Base-by-base conservation (phyloP, 2,888 invertebrate genomes). In the Cerastis rubricosa region DNA sequence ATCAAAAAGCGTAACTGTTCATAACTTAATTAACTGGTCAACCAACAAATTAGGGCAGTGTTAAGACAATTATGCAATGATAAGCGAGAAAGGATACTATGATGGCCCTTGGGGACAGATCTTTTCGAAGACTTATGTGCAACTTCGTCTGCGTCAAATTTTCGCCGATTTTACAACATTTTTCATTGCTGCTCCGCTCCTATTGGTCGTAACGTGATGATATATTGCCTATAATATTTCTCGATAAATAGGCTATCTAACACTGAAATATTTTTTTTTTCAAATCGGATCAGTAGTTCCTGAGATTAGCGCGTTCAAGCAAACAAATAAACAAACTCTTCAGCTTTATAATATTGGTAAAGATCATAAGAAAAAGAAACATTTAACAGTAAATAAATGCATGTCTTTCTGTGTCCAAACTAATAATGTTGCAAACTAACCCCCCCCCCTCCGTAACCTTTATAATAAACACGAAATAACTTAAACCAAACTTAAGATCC, bases 11-110 rank as follows among this genome's bases (percentile, higher is more conserved):
- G 51, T 74, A 71, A 72, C 45, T 35, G 51, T 72, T 66, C 11
- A 29, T 69, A 72, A 74, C 43, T n/a, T 70, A 67, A 80, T 76
- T 72, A 72, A 67, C 25, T 65, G n/a, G 14, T 72, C 59, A 59
- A 71, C 45, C 69, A 65, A 59, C 25, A 81, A 83, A 76, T 76
- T 76, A 63, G 17, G 2, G 51, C 22, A 54, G 35, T 35, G 35
- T 35, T 14, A 49, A 54, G 49, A 8, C 12, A 69, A 71, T 83
- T 51, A 69, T 14, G 67, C 57, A 74, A 74, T 35, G 43, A 68
- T 40, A 17, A 64, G 22, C 19, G n/a, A 25, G 49, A 61, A 83
- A 67, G 65, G 14, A 22, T 17, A 43, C 54, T 61, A 6, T 63
- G 70, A 51, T 81, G 40, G 68, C 9, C 25, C 63, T 71, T 25